Evolutionary conservation across 2,113 vertebrate genomes (phyloP).

Genomic region (Microtus montanus): DNA sequence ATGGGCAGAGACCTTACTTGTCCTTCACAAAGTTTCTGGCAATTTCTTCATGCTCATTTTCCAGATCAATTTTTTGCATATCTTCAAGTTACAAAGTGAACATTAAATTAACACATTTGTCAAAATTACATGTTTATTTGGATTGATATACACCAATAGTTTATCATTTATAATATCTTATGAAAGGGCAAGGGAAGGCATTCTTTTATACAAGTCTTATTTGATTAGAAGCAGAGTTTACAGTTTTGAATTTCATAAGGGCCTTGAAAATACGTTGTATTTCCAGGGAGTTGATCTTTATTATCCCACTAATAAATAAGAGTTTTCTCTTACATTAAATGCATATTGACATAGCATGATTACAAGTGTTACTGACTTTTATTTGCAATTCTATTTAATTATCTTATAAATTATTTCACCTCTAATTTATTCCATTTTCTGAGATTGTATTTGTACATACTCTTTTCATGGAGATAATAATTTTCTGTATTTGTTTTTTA

Average conservation of each 20-base stretch:
- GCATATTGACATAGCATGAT: not conserved
- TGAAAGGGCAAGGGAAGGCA: not conserved
- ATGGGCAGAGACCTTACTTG: not conserved
- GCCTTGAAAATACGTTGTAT: not conserved
- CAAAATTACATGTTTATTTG: not conserved
- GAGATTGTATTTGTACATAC: not conserved
- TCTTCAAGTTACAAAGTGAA: constrained; percentile 24
- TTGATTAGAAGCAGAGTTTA: not conserved
- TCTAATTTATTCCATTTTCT: constrained; percentile 26
- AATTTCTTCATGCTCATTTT: not conserved
- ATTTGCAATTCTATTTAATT: constrained; percentile 41
- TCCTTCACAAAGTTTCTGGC: not conserved
- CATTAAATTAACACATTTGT: not conserved
- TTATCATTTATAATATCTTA: not conserved
- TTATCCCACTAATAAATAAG: constrained; percentile 30
- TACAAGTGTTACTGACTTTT: constrained; percentile 34
- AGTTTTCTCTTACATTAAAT: not conserved
- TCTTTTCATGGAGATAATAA: not conserved
- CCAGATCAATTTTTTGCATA: not conserved
- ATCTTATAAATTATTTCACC: constrained; percentile 29
- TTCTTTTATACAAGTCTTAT: not conserved
- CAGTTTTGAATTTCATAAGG: not conserved
- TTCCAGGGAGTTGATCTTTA: constrained; percentile 40
- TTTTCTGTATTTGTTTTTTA: not conserved
- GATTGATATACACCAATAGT: not conserved